phyloP scores from a whole-genome alignment of 2,888 invertebrate species.

The Lissocephala sabroskyi region DNA sequence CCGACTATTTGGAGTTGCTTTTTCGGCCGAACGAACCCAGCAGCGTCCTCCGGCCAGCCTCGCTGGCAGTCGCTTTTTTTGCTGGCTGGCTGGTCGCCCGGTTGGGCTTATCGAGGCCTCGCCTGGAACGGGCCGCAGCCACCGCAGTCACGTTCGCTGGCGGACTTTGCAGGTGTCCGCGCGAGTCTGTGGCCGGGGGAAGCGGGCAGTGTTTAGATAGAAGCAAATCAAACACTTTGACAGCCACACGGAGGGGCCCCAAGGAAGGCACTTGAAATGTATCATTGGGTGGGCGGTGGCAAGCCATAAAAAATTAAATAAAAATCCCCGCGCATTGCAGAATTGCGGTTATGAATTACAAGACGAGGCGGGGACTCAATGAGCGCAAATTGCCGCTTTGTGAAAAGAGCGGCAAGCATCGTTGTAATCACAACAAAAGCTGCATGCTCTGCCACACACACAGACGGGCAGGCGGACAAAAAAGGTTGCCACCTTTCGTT shows the following conservation, averaged over 20 bases:
- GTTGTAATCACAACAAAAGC: not conserved
- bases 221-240: constrained; percentile 15
- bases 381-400: constrained; percentile 14
- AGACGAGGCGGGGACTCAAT: not conserved
- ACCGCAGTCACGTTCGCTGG: no score
- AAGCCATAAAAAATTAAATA: constrained; percentile 1
- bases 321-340: not conserved
- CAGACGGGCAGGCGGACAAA: not conserved
- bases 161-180: no score
- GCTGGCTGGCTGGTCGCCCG: no score
- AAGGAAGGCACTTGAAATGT: no score
- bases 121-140: no score
- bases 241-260: not conserved
- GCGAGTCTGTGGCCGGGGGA: no score
- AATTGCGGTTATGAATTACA: not conserved
- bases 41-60: no score
- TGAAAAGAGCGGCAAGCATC: not conserved
- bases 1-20: no score
- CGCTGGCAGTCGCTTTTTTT: no score
- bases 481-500: not conserved
- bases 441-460: not conserved
- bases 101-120: no score
- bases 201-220: constrained; percentile 5
- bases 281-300: no score
- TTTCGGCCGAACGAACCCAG: no score